Evolutionary conservation across 2,113 vertebrate species (phyloP).

Genomic region (Quiscalus mexicanus): DNA sequence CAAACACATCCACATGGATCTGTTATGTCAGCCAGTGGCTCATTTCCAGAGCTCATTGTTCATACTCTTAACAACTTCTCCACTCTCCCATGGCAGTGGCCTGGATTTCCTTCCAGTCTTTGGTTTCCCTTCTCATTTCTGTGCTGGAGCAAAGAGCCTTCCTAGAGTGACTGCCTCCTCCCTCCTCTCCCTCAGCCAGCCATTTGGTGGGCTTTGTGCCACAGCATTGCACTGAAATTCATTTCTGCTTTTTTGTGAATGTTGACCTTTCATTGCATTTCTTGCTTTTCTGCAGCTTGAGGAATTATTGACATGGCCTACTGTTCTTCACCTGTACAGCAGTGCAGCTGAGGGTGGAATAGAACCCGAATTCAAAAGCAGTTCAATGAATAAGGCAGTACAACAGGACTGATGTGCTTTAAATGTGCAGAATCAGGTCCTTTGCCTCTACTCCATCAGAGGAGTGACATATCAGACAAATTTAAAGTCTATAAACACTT

Average conservation of each 20-base stretch:
- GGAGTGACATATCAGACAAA: neutral
- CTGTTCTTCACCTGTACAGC: neutral
- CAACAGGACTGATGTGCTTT: neutral
- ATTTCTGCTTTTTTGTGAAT: neutral
- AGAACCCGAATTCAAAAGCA: neutral
- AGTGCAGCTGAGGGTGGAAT: neutral
- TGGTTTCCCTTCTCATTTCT: neutral
- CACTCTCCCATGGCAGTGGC: neutral
- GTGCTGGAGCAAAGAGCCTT: neutral
- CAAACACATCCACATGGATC: neutral
- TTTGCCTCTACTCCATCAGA: neutral
- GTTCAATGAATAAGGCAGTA: neutral
- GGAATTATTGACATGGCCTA: neutral
- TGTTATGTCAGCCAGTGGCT: neutral
- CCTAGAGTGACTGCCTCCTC: neutral
- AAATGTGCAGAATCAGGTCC: neutral
- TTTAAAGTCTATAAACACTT: neutral
- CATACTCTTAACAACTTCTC: neutral
- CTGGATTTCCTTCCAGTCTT: neutral
- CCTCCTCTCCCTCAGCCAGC: neutral
- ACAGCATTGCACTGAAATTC: neutral
- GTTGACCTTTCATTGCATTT: neutral
- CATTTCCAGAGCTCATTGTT: neutral
- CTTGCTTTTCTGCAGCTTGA: neutral
- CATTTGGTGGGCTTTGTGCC: neutral